Evolutionary conservation across 2,113 vertebrate species (phyloP).

Genomic region (Lamprologus lemairii): DNA sequence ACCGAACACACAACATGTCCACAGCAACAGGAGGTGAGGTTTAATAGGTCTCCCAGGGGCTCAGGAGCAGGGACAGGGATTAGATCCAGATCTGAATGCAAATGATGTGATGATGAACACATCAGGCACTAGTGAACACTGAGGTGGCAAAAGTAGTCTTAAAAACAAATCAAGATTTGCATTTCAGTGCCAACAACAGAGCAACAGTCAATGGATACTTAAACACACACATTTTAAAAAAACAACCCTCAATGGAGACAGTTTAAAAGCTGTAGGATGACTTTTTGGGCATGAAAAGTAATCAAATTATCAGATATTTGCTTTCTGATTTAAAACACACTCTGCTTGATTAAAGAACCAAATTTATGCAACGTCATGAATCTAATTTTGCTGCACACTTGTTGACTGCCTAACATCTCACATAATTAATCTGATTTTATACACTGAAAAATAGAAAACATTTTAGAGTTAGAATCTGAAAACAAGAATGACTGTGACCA

Average conservation of each 20-base stretch:
- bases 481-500: background rate
- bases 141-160: background rate
- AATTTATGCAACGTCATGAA: background rate
- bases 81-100: conserved; percentile 33
- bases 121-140: background rate
- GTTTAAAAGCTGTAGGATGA: background rate
- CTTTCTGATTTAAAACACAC: background rate
- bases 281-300: background rate
- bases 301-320: background rate
- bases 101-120: background rate
- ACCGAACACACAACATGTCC: background rate
- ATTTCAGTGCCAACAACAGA: background rate
- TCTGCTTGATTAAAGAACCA: background rate
- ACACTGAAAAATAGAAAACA: background rate
- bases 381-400: background rate
- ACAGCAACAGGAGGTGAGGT: conserved; percentile 44
- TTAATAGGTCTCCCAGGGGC: conserved; percentile 17
- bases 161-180: background rate
- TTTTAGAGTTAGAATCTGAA: background rate
- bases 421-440: background rate
- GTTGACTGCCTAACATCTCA: background rate
- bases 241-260: background rate
- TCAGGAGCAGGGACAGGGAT: conserved; percentile 1
- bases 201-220: background rate
- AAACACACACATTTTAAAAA: background rate